Base-by-base conservation (phyloP, 2,888 invertebrate genomes). In the Eubasilissa splendida region DNA sequence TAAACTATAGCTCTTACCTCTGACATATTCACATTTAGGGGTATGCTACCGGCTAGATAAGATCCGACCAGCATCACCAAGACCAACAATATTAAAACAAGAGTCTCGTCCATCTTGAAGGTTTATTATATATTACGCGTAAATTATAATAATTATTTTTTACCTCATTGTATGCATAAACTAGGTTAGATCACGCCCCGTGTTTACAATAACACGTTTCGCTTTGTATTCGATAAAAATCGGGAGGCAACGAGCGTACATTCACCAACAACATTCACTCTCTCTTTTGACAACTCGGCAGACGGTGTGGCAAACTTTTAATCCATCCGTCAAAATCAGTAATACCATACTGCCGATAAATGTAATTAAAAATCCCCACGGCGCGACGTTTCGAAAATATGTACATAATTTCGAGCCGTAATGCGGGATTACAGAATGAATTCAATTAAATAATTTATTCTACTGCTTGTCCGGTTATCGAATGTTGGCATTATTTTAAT, bases 41-140 rank as follows among this genome's bases (percentile, higher is more conserved):
- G 99, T 86, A 99, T 95, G 82, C 96, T 96, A 76, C 99, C 99
- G 85, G 98, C 96, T 76, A 98, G 88, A 89, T 98, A 99, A 78
- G 98, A 98, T 1, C 99, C 99, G 80, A 98, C 92, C 84, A 99
- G 91, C 99, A 99, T 99, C 80, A 99, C 96, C 86, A 97, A 86
- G 79, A 95, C 96, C 71, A 99, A 90, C 85, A 97, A 90, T 87
- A 97, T 90, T 82, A 99, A 91, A 85, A 97, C 94, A 85, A 94
- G 89, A 73, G 96, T 95, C 86, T 96, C 96, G 87, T 97, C 97
- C 96, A 96, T 96, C 85, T 86, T 90, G 85, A 85, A 84, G 84
- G 82, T 56, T 73, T 56, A 53, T 78, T 65, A 53, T 60, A 59
- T 77, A 14, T 58, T 50, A 59, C 9, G 60, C 31, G 22, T 53